Evolutionary conservation across 2,113 vertebrate genomes (phyloP).

Genomic region (Gambusia holbrooki): DNA sequence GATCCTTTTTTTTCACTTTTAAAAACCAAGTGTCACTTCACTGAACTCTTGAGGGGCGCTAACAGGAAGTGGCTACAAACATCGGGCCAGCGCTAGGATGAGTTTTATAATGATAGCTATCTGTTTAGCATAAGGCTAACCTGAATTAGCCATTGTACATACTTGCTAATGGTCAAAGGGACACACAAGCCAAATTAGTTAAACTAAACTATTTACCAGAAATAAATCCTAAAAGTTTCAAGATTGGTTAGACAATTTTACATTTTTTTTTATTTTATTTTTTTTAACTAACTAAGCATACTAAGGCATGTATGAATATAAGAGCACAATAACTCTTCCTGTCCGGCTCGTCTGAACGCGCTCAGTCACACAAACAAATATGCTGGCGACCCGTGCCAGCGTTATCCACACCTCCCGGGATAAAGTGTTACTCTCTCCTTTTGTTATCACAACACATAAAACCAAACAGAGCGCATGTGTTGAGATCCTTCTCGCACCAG

Average conservation of each 20-base stretch:
- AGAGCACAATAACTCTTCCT: background rate
- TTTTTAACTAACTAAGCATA: background rate
- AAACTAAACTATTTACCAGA: no score
- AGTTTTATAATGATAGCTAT: no score
- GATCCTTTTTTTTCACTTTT: no score
- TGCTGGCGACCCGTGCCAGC: background rate
- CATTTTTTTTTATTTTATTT: background rate
- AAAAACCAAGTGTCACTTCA: no score
- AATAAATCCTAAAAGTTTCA: background rate
- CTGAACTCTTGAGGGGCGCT: no score
- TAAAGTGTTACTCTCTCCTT: background rate
- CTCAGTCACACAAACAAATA: background rate
- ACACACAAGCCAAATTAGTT: no score
- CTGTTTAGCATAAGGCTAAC: no score
- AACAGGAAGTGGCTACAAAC: no score
- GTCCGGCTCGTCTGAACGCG: background rate
- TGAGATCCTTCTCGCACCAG: slow-evolving; percentile 42
- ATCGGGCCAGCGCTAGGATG: no score
- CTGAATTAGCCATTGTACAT: no score
- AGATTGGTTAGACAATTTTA: background rate
- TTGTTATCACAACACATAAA: background rate
- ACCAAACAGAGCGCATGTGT: slow-evolving; percentile 11
- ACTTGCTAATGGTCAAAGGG: no score
- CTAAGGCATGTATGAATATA: background rate
- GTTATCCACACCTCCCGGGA: background rate